Evolutionary conservation across 2,888 invertebrate species (phyloP).

Genomic region (Diaphora mendica): DNA sequence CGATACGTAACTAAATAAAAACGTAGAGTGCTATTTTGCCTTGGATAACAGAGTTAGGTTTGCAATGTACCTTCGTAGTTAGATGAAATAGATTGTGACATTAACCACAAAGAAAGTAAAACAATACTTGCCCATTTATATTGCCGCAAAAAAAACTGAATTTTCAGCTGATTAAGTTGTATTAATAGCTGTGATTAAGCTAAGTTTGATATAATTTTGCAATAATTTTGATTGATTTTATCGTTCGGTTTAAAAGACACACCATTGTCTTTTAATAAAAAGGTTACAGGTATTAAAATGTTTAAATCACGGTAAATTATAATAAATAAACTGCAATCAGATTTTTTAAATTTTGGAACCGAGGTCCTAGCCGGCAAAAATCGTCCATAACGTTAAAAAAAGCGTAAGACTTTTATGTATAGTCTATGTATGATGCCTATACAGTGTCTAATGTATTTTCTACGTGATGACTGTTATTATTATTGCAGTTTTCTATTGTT

Average conservation of each 20-base stretch:
- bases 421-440: too few species aligned
- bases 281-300: too few species aligned
- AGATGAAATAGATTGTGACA: neutral
- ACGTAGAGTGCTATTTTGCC: conserved; percentile 38
- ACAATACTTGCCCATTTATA: neutral
- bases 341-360: neutral
- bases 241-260: too few species aligned
- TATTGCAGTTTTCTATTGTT: too few species aligned
- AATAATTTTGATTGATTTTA: neutral
- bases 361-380: too few species aligned
- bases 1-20: conserved; percentile 41
- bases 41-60: conserved; percentile 7
- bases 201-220: neutral
- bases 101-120: neutral
- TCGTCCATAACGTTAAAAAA: too few species aligned
- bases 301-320: neutral
- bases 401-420: too few species aligned
- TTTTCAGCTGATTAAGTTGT: neutral
- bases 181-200: neutral
- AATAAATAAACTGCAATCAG: neutral
- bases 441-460: too few species aligned
- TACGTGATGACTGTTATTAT: too few species aligned
- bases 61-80: neutral
- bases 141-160: neutral
- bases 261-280: neutral